Conservation (phyloP, 2,888 invertebrate genomes). For the Rhodophaea formosa region DNA sequence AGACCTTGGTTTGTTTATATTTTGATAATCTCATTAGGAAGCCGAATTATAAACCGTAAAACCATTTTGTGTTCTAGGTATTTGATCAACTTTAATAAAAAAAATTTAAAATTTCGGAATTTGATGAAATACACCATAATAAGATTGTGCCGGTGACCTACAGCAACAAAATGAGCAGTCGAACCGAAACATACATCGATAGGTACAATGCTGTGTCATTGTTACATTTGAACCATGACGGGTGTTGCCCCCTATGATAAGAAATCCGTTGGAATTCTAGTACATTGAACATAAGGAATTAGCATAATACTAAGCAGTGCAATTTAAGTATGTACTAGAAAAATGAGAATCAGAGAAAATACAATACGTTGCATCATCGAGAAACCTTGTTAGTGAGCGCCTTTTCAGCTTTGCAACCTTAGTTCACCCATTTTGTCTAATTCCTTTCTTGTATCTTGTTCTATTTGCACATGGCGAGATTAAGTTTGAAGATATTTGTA, state of each 20-base stretch:
- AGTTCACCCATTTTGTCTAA: background rate
- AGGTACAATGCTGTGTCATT: conserved; percentile 49
- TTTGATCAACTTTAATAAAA: no score
- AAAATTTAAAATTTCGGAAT: no score
- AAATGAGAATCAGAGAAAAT: no score
- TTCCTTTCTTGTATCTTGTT: no score
- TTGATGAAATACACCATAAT: no score
- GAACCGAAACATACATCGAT: conserved; percentile 41
- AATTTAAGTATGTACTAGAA: no score
- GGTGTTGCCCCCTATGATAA: conserved; percentile 36
- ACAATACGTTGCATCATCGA: background rate
- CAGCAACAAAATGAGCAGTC: conserved; percentile 2
- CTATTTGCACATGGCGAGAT: no score
- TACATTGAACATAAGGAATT: conserved; percentile 10
- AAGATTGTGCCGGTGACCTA: background rate
- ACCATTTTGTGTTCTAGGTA: no score
- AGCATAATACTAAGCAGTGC: background rate
- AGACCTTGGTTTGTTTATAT: no score
- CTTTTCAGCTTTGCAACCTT: background rate
- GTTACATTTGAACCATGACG: conserved; percentile 62
- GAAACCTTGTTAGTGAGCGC: background rate
- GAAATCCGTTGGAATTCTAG: conserved; percentile 23
- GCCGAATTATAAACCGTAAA: no score
- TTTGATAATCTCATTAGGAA: no score
- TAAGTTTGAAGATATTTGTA: no score